Evolutionary conservation across 2,113 vertebrate genomes (phyloP).

Genomic region (Percina caprodes): DNA sequence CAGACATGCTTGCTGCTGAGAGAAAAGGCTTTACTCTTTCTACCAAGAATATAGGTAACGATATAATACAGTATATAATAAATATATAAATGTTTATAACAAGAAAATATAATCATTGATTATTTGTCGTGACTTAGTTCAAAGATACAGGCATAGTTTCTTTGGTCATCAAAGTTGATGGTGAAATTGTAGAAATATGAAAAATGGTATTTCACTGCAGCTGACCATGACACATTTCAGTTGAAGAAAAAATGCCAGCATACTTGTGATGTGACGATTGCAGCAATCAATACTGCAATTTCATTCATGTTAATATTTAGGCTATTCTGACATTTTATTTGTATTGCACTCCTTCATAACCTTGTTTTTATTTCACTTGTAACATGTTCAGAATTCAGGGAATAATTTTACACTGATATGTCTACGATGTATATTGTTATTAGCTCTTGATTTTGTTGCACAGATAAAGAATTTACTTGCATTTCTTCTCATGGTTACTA

Average conservation of each 20-base stretch:
- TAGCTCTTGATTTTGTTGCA: background rate
- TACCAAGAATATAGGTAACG: conserved; percentile 84
- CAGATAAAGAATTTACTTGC: background rate
- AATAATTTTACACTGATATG: background rate
- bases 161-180: background rate
- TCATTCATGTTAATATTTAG: background rate
- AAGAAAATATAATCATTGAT: background rate
- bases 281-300: background rate
- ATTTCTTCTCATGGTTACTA: background rate
- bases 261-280: background rate
- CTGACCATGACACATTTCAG: background rate
- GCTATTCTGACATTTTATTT: background rate
- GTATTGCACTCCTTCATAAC: background rate
- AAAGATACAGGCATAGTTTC: background rate
- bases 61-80: background rate
- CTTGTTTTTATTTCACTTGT: background rate
- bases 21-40: conserved; percentile 77
- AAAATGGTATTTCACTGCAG: background rate
- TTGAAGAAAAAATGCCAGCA: background rate
- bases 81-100: background rate
- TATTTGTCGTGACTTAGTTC: background rate
- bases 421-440: background rate
- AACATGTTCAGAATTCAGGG: background rate
- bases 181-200: background rate
- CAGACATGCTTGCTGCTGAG: conserved; percentile 73